phyloP scores from a whole-genome alignment of 2,113 vertebrate genomes.

The Amazona guildingii region DNA sequence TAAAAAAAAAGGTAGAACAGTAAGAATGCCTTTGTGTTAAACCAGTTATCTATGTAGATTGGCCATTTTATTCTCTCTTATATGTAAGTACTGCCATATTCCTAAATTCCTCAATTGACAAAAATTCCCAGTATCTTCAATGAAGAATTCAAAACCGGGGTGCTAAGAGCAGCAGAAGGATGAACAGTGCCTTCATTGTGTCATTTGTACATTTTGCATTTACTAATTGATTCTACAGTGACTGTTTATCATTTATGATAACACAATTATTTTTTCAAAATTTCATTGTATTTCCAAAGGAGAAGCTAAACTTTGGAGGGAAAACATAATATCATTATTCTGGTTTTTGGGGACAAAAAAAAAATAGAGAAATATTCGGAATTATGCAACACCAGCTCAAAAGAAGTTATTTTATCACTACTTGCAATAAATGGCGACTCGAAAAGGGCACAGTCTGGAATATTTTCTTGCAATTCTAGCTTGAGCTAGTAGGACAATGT shows the following conservation, averaged over 20 bases:
- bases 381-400: conserved; percentile 4
- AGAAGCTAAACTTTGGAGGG: background rate
- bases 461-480: conserved; percentile 6
- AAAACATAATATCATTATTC: background rate
- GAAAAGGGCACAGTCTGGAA: conserved; percentile 41
- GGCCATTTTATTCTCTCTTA: background rate
- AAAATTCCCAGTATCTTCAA: background rate
- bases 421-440: conserved; percentile 5
- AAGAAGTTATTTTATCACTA: conserved; percentile 20
- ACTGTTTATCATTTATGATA: background rate
- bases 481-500: conserved; percentile 22
- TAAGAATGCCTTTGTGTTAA: background rate
- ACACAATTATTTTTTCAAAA: background rate
- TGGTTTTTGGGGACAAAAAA: background rate
- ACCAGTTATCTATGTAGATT: background rate
- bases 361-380: background rate
- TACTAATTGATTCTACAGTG: background rate
- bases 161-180: background rate
- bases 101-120: background rate
- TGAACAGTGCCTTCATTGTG: background rate
- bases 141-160: background rate
- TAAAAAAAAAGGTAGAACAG: background rate
- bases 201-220: background rate
- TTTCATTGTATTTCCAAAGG: background rate
- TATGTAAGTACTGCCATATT: background rate